Base-by-base conservation (phyloP, 2,797 vertebrate genomes). In the Varecia variegata region DNA sequence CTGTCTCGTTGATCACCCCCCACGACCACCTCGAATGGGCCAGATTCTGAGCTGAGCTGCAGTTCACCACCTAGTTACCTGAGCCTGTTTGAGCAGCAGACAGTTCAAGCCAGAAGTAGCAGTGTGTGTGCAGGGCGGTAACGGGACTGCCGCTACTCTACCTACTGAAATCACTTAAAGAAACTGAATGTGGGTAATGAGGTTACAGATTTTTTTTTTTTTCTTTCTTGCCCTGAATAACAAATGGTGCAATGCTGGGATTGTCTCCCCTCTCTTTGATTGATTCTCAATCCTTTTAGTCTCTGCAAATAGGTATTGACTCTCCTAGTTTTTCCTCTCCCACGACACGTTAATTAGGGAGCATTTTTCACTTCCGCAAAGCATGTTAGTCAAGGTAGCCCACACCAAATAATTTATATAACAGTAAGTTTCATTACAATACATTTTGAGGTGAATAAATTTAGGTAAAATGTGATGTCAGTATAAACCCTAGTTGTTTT, bases 121-220 rank as follows among this genome's bases (percentile, higher is more conserved):
- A 81, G 38, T 81, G 80, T 38, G 67, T 93, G 81, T 84, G 58
- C 38, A 27, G 2, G 50, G 92, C 38, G 1, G 62, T 81, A 45
- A 87, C 54, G 54, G n/a, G 92, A 85, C 90, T 93, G 82, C 90
- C 93, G 86, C 84, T 92, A n/a, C 43, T 3, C 11, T 32, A 35
- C 14, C 67, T 70, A 30, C 62, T 20, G 90, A 97, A 97, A 90
- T 94, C 84, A 45, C 70, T 92, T 54, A 60, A 73, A 91, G 25
- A 18, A 81, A 74, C 43, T 9, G 21, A 32, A 86, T 30, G 15
- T 18, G 25, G 11, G 7, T 27, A 70, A 77, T 25, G 13, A 88
- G 56, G 65, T 73, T 71, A 67, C 67, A 40, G 43, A 14, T n/a
- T 70, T 12, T 50, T 79, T 83, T 77, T 83, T n/a, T n/a, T n/a